Percentiles rank a stretch among this genome's conserved stretches.
These are phyloP conservation scores for Chondrosia reniformis DNA, from an alignment of 37 sponge, comb jelly and placozoan genomes.

Conservation along the genomic window DNA sequence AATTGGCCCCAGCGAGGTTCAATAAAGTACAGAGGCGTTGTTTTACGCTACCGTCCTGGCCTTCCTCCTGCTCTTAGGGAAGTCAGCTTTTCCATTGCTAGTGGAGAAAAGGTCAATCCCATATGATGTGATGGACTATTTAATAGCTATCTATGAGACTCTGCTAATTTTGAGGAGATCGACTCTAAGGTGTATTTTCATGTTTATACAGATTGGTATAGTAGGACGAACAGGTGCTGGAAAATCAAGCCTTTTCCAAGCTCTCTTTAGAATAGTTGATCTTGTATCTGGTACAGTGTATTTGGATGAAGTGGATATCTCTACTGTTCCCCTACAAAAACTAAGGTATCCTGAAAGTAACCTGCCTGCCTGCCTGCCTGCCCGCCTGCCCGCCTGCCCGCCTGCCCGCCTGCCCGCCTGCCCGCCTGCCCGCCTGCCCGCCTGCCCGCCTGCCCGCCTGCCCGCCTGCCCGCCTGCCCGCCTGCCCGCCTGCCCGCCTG, in stretches of 20 bases:
- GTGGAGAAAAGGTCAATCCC: constrained; percentile 71
- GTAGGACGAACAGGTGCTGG: constrained; percentile 98
- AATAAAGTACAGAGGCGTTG: constrained; percentile 56
- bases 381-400: too few species aligned
- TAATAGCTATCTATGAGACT: neutral
- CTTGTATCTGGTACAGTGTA: constrained; percentile 57
- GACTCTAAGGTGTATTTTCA: neutral
- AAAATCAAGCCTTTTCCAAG: constrained; percentile 89
- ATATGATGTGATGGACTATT: neutral
- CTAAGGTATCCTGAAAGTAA: constrained; percentile 68
- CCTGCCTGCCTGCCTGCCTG: constrained; percentile 2
- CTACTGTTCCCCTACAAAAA: constrained; percentile 50
- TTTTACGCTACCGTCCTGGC: constrained; percentile 66
- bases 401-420: constrained; percentile 26
- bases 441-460: constrained; percentile 26
- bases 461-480: constrained; percentile 24
- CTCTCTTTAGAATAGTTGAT: constrained; percentile 83
- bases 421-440: constrained; percentile 26
- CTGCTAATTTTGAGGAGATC: neutral
- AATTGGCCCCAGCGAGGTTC: constrained; percentile 70
- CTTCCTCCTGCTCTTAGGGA: constrained; percentile 62
- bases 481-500: constrained; percentile 26
- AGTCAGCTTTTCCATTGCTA: constrained; percentile 48
- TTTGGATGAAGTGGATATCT: constrained; percentile 80
- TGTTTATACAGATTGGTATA: constrained; percentile 72